Conservation (phyloP, 2,797 vertebrate species). For the Cercopithecus mitis region DNA sequence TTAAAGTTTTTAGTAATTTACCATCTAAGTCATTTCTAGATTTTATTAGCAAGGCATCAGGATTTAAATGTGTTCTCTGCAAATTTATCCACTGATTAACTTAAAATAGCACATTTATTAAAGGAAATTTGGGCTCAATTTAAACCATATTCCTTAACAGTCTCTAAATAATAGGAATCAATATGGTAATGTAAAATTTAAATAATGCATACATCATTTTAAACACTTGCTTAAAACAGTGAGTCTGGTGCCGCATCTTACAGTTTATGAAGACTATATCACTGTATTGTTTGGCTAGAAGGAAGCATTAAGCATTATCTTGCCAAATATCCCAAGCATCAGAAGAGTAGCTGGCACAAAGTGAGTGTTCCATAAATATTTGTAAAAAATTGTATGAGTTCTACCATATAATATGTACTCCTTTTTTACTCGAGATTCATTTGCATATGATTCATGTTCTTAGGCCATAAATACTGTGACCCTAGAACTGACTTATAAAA, state of each 20-base stretch:
- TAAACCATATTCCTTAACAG: not conserved
- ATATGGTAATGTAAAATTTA: not conserved
- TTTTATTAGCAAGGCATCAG: conserved; percentile 11
- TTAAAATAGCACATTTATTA: not conserved
- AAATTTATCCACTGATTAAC: not conserved
- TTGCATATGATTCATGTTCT: not conserved
- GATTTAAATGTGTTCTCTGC: not conserved
- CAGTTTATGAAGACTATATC: not conserved
- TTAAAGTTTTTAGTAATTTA: conserved; percentile 1
- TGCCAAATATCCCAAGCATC: not conserved
- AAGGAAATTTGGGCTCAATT: not conserved
- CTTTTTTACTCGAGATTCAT: not conserved
- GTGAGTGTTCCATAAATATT: not conserved
- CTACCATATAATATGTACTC: not conserved
- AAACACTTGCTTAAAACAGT: not conserved
- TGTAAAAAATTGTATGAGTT: not conserved
- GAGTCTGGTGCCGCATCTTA: not conserved
- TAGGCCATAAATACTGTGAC: not conserved
- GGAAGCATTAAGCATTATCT: not conserved
- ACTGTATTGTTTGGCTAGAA: not conserved
- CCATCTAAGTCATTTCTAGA: not conserved
- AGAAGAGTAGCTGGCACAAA: not conserved
- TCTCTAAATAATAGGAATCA: not conserved
- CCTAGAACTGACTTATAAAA: not conserved
- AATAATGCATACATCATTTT: not conserved